Evolutionary conservation across 2,797 vertebrate genomes (phyloP), one percentile per base, ranked within the genome.

Genomic region (Mormyrus proboscirostris): DNA sequence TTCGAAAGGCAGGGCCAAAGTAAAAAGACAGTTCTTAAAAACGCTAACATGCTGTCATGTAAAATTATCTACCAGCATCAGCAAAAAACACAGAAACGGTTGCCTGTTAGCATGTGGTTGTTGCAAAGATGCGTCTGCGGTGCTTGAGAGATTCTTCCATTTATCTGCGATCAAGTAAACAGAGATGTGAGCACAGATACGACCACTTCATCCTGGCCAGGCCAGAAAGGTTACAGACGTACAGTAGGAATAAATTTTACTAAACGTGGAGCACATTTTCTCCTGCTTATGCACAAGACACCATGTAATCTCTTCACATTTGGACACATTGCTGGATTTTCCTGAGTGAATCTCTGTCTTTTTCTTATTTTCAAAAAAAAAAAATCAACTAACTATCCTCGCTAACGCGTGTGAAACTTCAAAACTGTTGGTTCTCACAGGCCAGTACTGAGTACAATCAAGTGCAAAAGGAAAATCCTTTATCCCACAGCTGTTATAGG

Each of bases 331-430:
- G 41, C 41, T 47, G 41, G 16, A 47, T 47, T 82, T 82, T 82
- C 76, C 19, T 47, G 76, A 82, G 16, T n/a, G 16, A 82, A 82
- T 47, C 38, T 41, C 76, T 79, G 57, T 9, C 41, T 44, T 29
- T 19, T 44, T 41, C 38, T 38, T 73, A 73, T 73, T 41, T 38
- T 38, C 2, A 55, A 19, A 19, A 53, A 53, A 3, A 25, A 29
- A 14, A 19, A 38, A 73, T 38, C 14, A 14, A 47, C 47, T 82
- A 47, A 82, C 29, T 44, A 44, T 82, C 76, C 6, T n/a, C 6
- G n/a, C n/a, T n/a, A n/a, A 82, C 19, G 76, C 76, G 41, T 82
- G 76, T 82, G 76, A 82, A 82, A n/a, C 76, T 47, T 82, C 41
- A n/a, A 82, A 82, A 4, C 76, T 73, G 33, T 73, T 16, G 19